Evolutionary conservation across 2,888 invertebrate genomes (phyloP).

Genomic region (Parascotia fuliginaria): DNA sequence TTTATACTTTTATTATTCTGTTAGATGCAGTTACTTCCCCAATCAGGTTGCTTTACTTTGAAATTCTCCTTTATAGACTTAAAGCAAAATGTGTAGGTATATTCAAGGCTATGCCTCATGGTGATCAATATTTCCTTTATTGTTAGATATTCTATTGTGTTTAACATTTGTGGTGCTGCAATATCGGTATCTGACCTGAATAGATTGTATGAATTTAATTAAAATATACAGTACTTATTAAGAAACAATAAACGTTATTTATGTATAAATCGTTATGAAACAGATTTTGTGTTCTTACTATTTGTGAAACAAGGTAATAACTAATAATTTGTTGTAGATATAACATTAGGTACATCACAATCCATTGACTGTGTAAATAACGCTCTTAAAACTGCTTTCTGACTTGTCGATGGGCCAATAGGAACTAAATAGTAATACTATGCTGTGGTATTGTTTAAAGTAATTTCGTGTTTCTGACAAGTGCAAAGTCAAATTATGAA

Average conservation of each 20-base stretch:
- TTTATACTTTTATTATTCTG: too few species aligned
- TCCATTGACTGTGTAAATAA: too few species aligned
- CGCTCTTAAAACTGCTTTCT: too few species aligned
- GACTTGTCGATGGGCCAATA: too few species aligned
- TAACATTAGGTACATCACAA: constrained; percentile 1
- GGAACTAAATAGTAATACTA: too few species aligned
- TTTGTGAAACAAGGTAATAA: constrained; percentile 4
- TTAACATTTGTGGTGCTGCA: constrained; percentile 17
- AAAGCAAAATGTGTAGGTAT: too few species aligned
- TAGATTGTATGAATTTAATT: constrained; percentile 23
- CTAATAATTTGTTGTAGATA: background rate
- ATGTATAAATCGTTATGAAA: constrained; percentile 14
- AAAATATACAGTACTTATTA: constrained; percentile 27
- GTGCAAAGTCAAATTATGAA: too few species aligned
- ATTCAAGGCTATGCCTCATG: background rate
- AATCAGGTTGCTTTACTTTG: too few species aligned
- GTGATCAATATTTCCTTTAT: background rate
- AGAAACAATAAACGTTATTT: constrained; percentile 26
- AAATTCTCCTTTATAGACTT: too few species aligned
- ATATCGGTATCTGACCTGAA: constrained; percentile 33
- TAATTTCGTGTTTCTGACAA: too few species aligned
- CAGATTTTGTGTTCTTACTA: constrained; percentile 1
- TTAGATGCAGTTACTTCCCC: too few species aligned
- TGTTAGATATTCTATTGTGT: background rate
- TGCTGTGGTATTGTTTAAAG: too few species aligned